phyloP scores from a whole-genome alignment of 2,888 invertebrate species.

The Myopa testacea region DNA sequence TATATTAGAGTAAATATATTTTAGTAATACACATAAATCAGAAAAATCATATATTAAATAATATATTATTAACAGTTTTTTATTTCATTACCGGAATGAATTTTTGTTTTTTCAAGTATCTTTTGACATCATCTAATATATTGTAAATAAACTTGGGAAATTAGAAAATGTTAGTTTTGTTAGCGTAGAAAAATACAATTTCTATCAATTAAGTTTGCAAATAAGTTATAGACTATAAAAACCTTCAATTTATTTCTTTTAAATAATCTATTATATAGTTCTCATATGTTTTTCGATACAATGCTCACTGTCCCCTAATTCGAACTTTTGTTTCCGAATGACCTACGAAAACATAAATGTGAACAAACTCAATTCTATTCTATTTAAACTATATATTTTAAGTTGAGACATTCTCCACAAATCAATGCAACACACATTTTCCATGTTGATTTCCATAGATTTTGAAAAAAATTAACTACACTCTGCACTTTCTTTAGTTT shows the following conservation, averaged over 20 bases:
- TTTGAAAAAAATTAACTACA: too few relatives aligned
- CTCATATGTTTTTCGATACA: not conserved
- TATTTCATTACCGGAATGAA: conserved; percentile 60
- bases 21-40: conserved; percentile 28
- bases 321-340: not conserved
- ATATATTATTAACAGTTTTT: conserved; percentile 44
- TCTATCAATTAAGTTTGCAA: conserved; percentile 33
- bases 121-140: conserved; percentile 20
- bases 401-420: too few relatives aligned
- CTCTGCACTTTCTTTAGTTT: too few relatives aligned
- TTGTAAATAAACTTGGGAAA: conserved; percentile 12
- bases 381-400: too few relatives aligned
- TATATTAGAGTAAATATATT: not conserved
- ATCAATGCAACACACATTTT: too few relatives aligned
- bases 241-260: not conserved
- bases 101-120: conserved; percentile 43
- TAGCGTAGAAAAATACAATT: conserved; percentile 48
- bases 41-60: conserved; percentile 28
- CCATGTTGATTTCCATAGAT: too few relatives aligned
- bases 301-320: not conserved
- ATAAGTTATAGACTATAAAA: conserved; percentile 25
- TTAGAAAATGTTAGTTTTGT: conserved; percentile 42
- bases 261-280: not conserved
- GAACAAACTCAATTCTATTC: too few relatives aligned
- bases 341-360: not conserved